Evolutionary conservation across 2,113 vertebrate genomes (phyloP), one percentile per base, ranked within the genome.

Genomic region (Seriola dumerili): DNA sequence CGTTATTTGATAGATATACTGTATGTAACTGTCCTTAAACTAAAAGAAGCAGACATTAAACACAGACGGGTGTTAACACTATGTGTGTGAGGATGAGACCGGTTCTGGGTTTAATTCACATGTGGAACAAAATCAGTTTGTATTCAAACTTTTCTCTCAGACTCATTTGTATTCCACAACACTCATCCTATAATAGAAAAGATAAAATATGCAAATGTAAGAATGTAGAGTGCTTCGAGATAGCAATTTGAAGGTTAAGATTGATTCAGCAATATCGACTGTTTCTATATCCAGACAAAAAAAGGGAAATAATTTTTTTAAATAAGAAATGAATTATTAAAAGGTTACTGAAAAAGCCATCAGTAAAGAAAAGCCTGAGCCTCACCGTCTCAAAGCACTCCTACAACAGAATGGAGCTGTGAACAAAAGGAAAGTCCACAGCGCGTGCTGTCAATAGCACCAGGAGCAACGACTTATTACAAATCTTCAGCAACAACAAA

Each of bases 161-260:
- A 78, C 85, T 84, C 87, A 85, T 91, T 88, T 80, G 72, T 83
- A 91, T 90, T 92, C 90, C 66, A 76, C 84, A 79, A 86, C 90
- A 84, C 46, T 72, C 85, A 72, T 50, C 79, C 88, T 62, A 42
- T 73, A 86, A 92, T 90, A 89, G 72, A 92, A 92, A 88, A 91
- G 81, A 89, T 84, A 91, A 89, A 92, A 90, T 89, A 88, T 93
- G 92, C 62, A 86, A 86, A 92, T 93, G 34, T 75, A 48, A 52
- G 40, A 85, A 83, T 8, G 83, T 62, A 59, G 72, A 89, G 79
- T 65, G 79, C 86, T 84, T 73, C 17, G 13, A 76, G 86, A 86
- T 78, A 73, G 58, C 74, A 83, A 84, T 88, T 85, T 93, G 84
- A 89, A 91, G 83, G 84, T 91, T 85, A 86, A 85, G 78, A 91